These are phyloP conservation scores for Pseudomyrmex cubaensis DNA, from an alignment of 1,140 invertebrate genomes.

Conservation along the genomic window DNA sequence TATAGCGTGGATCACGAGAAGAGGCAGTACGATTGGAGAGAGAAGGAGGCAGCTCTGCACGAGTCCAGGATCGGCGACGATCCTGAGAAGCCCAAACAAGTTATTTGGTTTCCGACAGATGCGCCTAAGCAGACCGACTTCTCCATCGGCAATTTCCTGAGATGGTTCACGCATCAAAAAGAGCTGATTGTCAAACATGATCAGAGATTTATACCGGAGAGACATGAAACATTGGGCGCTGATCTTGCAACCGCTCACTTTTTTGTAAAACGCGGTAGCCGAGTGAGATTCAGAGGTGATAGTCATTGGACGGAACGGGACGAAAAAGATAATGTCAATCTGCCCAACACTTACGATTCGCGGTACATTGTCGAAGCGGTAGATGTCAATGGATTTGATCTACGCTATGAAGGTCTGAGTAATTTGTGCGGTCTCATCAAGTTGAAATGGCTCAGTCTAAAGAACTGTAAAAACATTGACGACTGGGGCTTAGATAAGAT, in stretches of 20 bases:
- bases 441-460: slow-evolving; percentile 89
- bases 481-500: slow-evolving; percentile 92
- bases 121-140: background rate
- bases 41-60: background rate
- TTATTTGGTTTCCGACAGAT: background rate
- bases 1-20: slow-evolving; percentile 31
- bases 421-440: slow-evolving; percentile 87
- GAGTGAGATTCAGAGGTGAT: slow-evolving; percentile 88
- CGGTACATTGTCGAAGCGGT: slow-evolving; percentile 88
- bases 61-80: background rate
- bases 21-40: background rate
- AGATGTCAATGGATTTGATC: slow-evolving; percentile 87
- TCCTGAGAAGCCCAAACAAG: background rate
- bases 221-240: slow-evolving; percentile 86
- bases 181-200: slow-evolving; percentile 75
- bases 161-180: slow-evolving; percentile 83
- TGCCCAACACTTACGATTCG: slow-evolving; percentile 87
- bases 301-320: slow-evolving; percentile 86
- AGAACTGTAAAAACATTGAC: slow-evolving; percentile 88
- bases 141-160: slow-evolving; percentile 66
- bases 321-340: slow-evolving; percentile 82
- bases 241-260: slow-evolving; percentile 92
- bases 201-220: slow-evolving; percentile 84
- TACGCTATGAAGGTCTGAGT: slow-evolving; percentile 90
- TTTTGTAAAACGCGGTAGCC: slow-evolving; percentile 88